These are phyloP conservation scores for Muricea muricata DNA, from an alignment of 92 coral and sea anemone genomes.

Conservation along the genomic window DNA sequence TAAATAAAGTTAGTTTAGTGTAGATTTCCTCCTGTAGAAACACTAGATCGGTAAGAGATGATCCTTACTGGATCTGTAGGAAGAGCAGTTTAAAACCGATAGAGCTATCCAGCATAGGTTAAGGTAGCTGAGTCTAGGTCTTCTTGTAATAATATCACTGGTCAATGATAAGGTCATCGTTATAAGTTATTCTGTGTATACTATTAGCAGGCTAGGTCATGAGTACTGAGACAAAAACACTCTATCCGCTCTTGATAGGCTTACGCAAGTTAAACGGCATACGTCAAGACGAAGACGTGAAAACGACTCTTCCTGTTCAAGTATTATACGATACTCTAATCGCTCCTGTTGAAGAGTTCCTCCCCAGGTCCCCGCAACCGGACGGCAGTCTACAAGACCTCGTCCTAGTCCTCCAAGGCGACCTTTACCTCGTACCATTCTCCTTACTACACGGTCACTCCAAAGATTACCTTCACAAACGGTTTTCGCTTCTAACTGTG, in stretches of 20 bases:
- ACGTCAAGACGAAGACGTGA: slow-evolving; percentile 70
- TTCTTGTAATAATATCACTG: too few species aligned
- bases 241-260: not conserved
- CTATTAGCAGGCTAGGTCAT: too few species aligned
- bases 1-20: too few species aligned
- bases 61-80: too few species aligned
- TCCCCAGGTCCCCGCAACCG: slow-evolving; percentile 79
- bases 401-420: slow-evolving; percentile 94
- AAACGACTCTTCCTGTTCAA: slow-evolving; percentile 79
- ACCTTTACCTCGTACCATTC: slow-evolving; percentile 93
- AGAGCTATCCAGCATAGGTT: too few species aligned
- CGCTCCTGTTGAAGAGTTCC: slow-evolving; percentile 89
- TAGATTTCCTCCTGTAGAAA: not conserved
- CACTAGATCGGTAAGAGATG: too few species aligned
- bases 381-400: slow-evolving; percentile 88
- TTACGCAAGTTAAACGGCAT: slow-evolving; percentile 89
- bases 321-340: slow-evolving; percentile 91
- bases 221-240: too few species aligned
- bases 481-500: slow-evolving; percentile 83
- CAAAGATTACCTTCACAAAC: slow-evolving; percentile 83
- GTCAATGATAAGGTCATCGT: too few species aligned
- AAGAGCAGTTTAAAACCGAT: too few species aligned
- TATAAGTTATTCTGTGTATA: too few species aligned
- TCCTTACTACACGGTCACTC: slow-evolving; percentile 85
- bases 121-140: too few species aligned